Conservation (phyloP, 1,140 invertebrate genomes). For the Ips typographus region DNA sequence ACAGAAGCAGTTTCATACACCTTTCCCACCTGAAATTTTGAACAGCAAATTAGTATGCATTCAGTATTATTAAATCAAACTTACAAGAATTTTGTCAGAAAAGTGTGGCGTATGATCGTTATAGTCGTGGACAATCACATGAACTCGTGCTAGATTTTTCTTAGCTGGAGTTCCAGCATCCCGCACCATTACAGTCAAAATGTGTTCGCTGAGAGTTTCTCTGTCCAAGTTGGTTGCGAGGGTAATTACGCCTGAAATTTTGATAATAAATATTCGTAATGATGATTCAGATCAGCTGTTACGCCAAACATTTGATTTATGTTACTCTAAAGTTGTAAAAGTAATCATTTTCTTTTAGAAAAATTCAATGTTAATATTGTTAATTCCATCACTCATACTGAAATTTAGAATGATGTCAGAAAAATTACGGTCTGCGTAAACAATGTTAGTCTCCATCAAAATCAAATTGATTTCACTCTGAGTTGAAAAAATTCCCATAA, state of each 20-base stretch:
- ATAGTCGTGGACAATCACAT: constrained; percentile 80
- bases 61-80: background rate
- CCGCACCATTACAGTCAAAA: constrained; percentile 85
- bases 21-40: constrained; percentile 60
- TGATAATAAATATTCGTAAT: background rate
- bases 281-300: no score
- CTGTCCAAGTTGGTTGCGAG: constrained; percentile 73
- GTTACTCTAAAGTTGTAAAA: no score
- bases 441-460: no score
- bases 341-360: no score
- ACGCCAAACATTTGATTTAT: no score
- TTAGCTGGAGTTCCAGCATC: constrained; percentile 86
- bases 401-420: no score
- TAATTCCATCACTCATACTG: no score
- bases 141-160: constrained; percentile 79
- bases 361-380: no score
- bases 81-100: constrained; percentile 64
- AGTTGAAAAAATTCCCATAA: no score
- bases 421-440: no score
- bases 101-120: constrained; percentile 90
- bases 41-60: no score
- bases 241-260: constrained; percentile 62
- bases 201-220: constrained; percentile 79
- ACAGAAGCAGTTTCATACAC: constrained; percentile 74
- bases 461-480: no score